Conservation (phyloP, 2,888 invertebrate genomes). For the Meiosimyza platycephala region DNA sequence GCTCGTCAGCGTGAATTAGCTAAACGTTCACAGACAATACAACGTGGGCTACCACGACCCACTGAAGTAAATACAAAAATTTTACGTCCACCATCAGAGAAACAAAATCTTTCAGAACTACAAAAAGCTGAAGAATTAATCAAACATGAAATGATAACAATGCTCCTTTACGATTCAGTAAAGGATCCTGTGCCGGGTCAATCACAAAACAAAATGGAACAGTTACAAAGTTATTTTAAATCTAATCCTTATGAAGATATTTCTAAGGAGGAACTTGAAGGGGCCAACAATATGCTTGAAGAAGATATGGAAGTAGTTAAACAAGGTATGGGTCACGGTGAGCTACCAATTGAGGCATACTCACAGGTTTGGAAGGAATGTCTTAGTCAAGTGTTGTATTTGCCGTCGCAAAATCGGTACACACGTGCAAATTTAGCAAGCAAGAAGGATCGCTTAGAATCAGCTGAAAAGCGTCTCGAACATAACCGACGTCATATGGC, state of each 20-base stretch:
- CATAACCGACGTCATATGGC: conserved; percentile 96
- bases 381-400: conserved; percentile 88
- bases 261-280: conserved; percentile 74
- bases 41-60: conserved; percentile 86
- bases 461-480: conserved; percentile 90
- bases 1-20: conserved; percentile 72
- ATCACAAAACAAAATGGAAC: conserved; percentile 67
- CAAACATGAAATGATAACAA: conserved; percentile 95
- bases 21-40: conserved; percentile 86
- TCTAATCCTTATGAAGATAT: conserved; percentile 86
- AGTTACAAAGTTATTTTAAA: conserved; percentile 85
- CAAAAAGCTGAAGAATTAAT: conserved; percentile 97
- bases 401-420: conserved; percentile 92
- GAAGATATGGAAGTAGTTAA: conserved; percentile 92
- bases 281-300: conserved; percentile 75
- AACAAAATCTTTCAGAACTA: conserved; percentile 83
- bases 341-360: conserved; percentile 90
- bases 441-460: conserved; percentile 95
- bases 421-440: conserved; percentile 94
- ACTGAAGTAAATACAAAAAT: conserved; percentile 86
- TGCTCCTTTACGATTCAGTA: conserved; percentile 91
- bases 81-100: conserved; percentile 80
- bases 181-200: conserved; percentile 75
- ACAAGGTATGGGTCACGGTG: conserved; percentile 95
- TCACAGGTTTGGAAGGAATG: conserved; percentile 98